Base-by-base conservation (phyloP, 2,797 vertebrate genomes). In the Halcyon badia region DNA sequence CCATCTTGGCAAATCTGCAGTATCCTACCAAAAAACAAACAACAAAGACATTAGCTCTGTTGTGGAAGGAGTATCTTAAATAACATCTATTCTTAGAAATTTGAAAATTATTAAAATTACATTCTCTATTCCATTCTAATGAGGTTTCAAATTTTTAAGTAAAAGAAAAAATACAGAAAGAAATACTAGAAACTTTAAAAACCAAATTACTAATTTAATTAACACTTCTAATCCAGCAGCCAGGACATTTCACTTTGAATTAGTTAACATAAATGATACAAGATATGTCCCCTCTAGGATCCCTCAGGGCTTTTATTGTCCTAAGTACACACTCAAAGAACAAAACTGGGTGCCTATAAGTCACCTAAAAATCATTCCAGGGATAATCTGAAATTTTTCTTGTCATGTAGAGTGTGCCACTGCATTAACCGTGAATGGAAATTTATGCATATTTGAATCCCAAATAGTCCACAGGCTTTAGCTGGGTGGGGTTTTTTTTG, bases 361-460 rank as follows among this genome's bases (percentile, higher is more conserved):
- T 75, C 4, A 61, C 90, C 52, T 88, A 66, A 96, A 94, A 94
- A 83, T 49, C 49, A 93, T 96, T 89, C 89, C 84, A 90, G 87
- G 64, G 61, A 82, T 33, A 90, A 66, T 62, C 70, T 51, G 56
- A 82, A 52, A 84, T 87, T 95, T 77, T 73, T 11, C 25, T 85
- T 14, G 79, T 83, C 46, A 31, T 81, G 68, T 57, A 72, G 44
- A 85, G 33, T 58, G 14, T 25, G 42, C 48, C 2, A 0, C 41
- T 86, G 81, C 73, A 96, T 96, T 96, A 66, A 79, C 90, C 96
- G 80, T 39, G 71, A 81, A 97, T 92, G 78, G 71, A 96, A 85
- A 97, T 92, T 44, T 93, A 95, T 83, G 94, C 42, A 92, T 92
- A 97, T 82, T 84, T 14, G 30, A 90, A 97, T 93, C 77, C 54